Conservation (phyloP, 2,888 invertebrate genomes). For the Orchestes rusci region DNA sequence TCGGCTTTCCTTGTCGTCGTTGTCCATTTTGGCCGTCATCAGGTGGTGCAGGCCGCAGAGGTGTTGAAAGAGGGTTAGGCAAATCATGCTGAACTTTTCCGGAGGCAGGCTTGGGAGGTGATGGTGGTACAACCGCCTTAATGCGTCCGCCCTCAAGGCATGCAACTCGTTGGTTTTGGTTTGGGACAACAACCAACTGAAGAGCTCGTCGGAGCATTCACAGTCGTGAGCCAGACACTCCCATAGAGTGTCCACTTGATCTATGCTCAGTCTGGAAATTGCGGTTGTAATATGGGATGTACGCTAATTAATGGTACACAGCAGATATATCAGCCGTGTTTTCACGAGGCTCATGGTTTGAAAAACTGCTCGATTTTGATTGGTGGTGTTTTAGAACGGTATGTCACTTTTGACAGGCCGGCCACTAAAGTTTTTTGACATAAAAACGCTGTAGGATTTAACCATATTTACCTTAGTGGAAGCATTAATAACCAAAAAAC, state of each 20-base stretch:
- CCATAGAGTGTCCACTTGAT: slow-evolving; percentile 89
- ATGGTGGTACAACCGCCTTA: slow-evolving; percentile 75
- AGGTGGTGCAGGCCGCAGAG: slow-evolving; percentile 80
- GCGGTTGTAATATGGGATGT: no score
- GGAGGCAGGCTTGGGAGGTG: slow-evolving; percentile 85
- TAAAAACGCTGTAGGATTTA: no score
- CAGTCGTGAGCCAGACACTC: slow-evolving; percentile 78
- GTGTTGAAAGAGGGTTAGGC: slow-evolving; percentile 84
- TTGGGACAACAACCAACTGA: slow-evolving; percentile 89
- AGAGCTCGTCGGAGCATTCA: slow-evolving; percentile 85
- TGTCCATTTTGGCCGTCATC: slow-evolving; percentile 57
- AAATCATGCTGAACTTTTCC: slow-evolving; percentile 87
- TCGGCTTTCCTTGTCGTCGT: slow-evolving; percentile 44
- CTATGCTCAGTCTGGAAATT: slow-evolving; percentile 60
- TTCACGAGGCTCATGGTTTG: no score
- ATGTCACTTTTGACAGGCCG: no score
- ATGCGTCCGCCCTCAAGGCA: slow-evolving; percentile 78
- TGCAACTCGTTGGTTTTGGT: slow-evolving; percentile 89
- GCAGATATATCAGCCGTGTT: no score
- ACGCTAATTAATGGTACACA: no score
- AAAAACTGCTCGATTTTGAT: no score
- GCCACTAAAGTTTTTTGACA: no score
- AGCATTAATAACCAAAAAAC: no score
- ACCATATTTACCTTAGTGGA: no score
- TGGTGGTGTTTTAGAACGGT: no score